These are phyloP conservation scores for Drosophila chauvacae DNA, from an alignment of 1,140 invertebrate species.

Conservation along the genomic window DNA sequence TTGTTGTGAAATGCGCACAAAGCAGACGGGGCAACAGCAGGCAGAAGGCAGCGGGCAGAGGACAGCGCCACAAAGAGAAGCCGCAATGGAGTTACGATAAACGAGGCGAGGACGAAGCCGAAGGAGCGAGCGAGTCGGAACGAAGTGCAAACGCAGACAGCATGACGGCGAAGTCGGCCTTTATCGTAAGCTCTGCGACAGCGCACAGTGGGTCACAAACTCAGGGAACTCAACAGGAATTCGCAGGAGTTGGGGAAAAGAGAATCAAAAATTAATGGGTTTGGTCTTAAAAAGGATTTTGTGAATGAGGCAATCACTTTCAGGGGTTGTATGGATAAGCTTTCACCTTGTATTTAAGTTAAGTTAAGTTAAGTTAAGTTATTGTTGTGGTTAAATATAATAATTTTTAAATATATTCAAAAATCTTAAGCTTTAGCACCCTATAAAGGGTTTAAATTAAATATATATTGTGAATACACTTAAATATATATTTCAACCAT, in stretches of 20 bases:
- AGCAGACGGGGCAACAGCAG: constrained; percentile 57
- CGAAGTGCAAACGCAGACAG: constrained; percentile 26
- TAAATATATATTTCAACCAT: no score
- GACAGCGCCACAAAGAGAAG: constrained; percentile 32
- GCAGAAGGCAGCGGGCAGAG: not conserved
- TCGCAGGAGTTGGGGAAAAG: not conserved
- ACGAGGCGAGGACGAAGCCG: constrained; percentile 11
- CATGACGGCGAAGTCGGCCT: constrained; percentile 28
- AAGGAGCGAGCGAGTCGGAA: constrained; percentile 2
- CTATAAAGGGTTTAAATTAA: not conserved
- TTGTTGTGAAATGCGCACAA: constrained; percentile 76
- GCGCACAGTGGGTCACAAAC: constrained; percentile 24
- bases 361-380: no score
- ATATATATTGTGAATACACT: not conserved
- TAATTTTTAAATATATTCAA: not conserved
- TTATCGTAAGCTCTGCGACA: constrained; percentile 34
- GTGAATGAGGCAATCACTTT: not conserved
- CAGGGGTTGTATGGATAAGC: not conserved
- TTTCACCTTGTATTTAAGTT: not conserved
- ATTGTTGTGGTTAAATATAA: not conserved
- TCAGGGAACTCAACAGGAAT: not conserved
- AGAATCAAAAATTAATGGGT: no score
- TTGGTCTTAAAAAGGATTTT: not conserved
- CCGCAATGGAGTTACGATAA: constrained; percentile 62
- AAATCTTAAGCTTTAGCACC: no score